Evolutionary conservation across 2,113 vertebrate species (phyloP).

Genomic region (Henicopernis longicauda): DNA sequence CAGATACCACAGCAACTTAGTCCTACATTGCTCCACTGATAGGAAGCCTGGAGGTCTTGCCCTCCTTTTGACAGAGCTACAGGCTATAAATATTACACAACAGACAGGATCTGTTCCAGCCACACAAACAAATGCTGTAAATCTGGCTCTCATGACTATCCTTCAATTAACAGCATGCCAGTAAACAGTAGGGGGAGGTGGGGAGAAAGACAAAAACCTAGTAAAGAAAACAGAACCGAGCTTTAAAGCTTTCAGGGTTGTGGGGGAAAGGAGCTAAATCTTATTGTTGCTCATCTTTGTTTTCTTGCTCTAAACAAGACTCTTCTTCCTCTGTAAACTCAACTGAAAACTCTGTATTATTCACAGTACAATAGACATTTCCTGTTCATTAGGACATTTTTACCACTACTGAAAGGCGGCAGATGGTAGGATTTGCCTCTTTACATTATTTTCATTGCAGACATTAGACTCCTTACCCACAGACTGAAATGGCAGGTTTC

Average conservation of each 20-base stretch:
- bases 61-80: neutral
- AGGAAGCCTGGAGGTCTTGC: neutral
- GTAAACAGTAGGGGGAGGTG: neutral
- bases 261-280: neutral
- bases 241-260: neutral
- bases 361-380: neutral
- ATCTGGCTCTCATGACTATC: neutral
- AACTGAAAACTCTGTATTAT: neutral
- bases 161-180: neutral
- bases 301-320: neutral
- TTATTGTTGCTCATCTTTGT: neutral
- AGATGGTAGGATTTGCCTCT: slow-evolving; percentile 45
- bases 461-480: neutral
- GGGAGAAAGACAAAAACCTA: neutral
- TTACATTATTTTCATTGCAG: slow-evolving; percentile 4
- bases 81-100: neutral
- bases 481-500: slow-evolving; percentile 48
- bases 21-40: neutral
- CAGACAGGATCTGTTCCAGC: neutral
- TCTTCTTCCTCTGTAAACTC: neutral
- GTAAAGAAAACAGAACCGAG: neutral
- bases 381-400: neutral
- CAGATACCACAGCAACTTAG: neutral
- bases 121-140: neutral
- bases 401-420: neutral